These are phyloP conservation scores for Paedocypris micromegethes DNA, from an alignment of 2,797 vertebrate genomes.

Conservation along the genomic window DNA sequence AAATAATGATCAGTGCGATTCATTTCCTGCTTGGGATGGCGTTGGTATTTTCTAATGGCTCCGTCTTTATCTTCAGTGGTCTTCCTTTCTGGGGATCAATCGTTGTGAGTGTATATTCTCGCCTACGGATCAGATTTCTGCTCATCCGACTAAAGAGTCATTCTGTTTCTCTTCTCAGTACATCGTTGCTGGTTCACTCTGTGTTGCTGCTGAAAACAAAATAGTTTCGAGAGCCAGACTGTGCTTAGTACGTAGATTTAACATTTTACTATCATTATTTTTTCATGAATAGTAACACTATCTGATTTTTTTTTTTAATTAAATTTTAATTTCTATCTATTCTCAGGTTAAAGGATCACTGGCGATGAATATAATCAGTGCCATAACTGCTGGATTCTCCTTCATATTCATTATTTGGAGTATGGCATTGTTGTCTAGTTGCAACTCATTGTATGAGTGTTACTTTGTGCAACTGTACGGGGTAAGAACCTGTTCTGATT, in stretches of 20 bases:
- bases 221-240: background rate
- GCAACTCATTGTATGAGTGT: rapidly evolving
- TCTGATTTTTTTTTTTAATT: too few species aligned
- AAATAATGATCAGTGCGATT: constrained; percentile 28
- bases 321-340: too few species aligned
- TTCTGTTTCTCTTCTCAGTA: constrained; percentile 22
- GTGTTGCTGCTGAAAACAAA: constrained; percentile 35
- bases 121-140: background rate
- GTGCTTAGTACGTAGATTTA: background rate
- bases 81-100: constrained; percentile 24
- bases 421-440: background rate
- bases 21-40: constrained; percentile 9
- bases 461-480: background rate
- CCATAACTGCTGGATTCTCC: background rate
- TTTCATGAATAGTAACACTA: too few species aligned
- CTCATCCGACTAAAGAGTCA: background rate
- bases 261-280: too few species aligned
- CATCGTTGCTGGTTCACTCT: constrained; percentile 33
- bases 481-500: background rate
- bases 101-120: constrained; percentile 4
- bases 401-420: background rate
- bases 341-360: constrained; percentile 2
- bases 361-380: constrained; percentile 7
- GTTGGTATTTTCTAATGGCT: background rate
- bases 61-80: background rate